These are phyloP conservation scores for Uloborus plumipes DNA, from an alignment of 2,888 invertebrate genomes.

Conservation along the genomic window DNA sequence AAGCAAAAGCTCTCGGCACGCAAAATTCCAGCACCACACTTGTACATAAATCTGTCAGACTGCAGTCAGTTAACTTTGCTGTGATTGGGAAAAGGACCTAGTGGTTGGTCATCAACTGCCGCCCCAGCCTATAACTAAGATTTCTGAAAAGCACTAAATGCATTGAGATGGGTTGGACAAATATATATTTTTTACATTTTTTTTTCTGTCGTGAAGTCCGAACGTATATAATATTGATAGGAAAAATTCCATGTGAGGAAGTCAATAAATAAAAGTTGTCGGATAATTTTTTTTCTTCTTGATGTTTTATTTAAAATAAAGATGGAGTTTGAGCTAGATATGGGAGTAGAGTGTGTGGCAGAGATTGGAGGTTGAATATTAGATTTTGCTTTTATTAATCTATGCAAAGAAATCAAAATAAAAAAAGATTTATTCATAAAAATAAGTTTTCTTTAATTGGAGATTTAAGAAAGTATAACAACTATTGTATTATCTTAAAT, in stretches of 20 bases:
- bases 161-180: conserved; percentile 20
- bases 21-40: conserved; percentile 51
- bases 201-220: conserved; percentile 21
- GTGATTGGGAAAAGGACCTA: conserved; percentile 32
- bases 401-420: too few relatives aligned
- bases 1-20: conserved; percentile 23
- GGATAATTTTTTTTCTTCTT: conserved; percentile 9
- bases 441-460: too few relatives aligned
- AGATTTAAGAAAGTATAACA: too few relatives aligned
- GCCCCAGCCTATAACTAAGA: conserved; percentile 48
- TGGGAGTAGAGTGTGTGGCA: neutral
- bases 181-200: conserved; percentile 9
- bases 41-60: conserved; percentile 58
- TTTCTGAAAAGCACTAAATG: conserved; percentile 47
- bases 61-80: conserved; percentile 45
- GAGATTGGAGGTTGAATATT: too few relatives aligned
- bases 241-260: conserved; percentile 23
- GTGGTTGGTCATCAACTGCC: conserved; percentile 15
- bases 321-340: conserved; percentile 18
- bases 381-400: too few relatives aligned
- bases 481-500: too few relatives aligned
- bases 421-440: too few relatives aligned
- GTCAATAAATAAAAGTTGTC: conserved; percentile 53
- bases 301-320: neutral
- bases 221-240: conserved; percentile 57